These are phyloP conservation scores for Aricia agestis DNA, from an alignment of 1,140 invertebrate genomes.

Conservation along the genomic window DNA sequence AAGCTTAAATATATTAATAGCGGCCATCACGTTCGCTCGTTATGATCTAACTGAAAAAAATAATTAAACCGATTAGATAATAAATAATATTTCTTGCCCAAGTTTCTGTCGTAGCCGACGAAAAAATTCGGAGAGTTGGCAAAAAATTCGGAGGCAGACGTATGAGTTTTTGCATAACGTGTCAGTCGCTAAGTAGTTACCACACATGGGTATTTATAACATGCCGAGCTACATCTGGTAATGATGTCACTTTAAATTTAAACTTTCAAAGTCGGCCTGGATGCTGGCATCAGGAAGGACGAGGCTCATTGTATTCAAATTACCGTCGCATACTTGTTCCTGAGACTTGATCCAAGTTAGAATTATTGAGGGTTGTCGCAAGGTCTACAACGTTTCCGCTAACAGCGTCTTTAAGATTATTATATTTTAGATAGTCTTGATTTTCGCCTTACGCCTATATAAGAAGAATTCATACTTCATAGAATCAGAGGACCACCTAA, in stretches of 20 bases:
- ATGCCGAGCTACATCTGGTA: not conserved
- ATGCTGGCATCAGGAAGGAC: not conserved
- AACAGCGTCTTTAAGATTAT: not conserved
- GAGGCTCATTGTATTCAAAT: not conserved
- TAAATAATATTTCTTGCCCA: no score
- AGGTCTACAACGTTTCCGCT: not conserved
- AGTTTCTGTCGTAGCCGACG: no score
- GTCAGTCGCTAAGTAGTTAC: not conserved
- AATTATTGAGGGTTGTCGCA: not conserved
- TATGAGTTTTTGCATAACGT: not conserved
- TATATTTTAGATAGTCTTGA: not conserved
- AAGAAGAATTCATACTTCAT: no score
- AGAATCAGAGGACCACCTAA: no score
- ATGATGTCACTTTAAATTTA: not conserved
- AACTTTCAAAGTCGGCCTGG: not conserved
- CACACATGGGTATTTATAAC: conserved; percentile 12
- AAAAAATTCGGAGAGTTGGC: no score
- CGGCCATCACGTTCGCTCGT: no score
- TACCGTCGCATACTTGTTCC: not conserved
- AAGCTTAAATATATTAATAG: not conserved
- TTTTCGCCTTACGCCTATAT: not conserved
- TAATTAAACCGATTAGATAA: no score
- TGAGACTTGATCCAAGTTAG: not conserved
- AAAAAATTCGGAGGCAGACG: no score
- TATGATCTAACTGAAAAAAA: no score